Evolutionary conservation across 2,113 vertebrate genomes (phyloP), one percentile per base, ranked within the genome.

Genomic region (Strix aluco): DNA sequence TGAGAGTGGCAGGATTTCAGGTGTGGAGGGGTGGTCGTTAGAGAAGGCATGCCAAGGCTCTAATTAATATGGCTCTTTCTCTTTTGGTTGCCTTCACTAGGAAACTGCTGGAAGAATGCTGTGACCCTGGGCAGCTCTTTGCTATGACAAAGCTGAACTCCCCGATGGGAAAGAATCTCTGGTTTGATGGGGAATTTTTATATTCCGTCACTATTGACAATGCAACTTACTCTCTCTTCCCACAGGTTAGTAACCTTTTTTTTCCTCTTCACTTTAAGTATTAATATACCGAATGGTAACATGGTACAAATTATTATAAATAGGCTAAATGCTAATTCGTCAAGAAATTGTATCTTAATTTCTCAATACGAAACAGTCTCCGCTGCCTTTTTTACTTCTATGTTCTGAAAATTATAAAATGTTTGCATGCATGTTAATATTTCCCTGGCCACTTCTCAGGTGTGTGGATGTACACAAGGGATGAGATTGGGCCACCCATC

Each of bases 121-220:
- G 99, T 17, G 97, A 99, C 67, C 99, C 99, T 0, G 96, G 93
- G 79, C 98, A 96, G 89, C 99, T 98, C 97, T 99, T 99, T 94
- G 99, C 99, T 0, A 98, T 99, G 95, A 99, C 99, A 36, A 99
- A 99, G 97, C 95, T 97, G 91, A 99, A 99, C 94, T 99, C 99
- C 3, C 99, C 99, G 0, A 96, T 99, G 96, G 99, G 99, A 70
- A 99, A 99, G 89, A 99, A 98, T 74, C 97, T 99, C 97, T 99
- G 99, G 99, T 99, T 99, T 36, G 99, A 99, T 0, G 99, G 99
- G 20, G 99, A 99, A 93, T 97, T 99, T 86, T 98, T 99, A 66
- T 98, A 99, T 96, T 99, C 98, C 13, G 98, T 99, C 97, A 99
- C 98, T 13, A 99, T 99, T 90, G 99, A 99, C 98, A 99, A 99